These are phyloP conservation scores for Bemisia tabaci DNA, from an alignment of 1,140 invertebrate species.

Conservation along the genomic window DNA sequence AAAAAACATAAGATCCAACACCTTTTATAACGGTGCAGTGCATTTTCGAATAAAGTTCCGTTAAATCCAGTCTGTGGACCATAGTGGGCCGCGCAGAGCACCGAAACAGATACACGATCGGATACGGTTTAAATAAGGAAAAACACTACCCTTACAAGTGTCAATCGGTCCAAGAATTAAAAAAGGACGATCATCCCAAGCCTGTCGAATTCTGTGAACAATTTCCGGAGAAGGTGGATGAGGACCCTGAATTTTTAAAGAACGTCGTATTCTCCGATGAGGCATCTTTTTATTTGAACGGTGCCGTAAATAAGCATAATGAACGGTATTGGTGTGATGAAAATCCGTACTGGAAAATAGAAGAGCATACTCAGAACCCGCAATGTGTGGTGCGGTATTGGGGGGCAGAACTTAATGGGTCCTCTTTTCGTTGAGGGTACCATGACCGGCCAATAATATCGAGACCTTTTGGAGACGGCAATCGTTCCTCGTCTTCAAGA, in stretches of 20 bases:
- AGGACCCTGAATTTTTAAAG: not conserved
- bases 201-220: not conserved
- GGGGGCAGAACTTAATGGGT: constrained; percentile 21
- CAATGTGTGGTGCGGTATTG: constrained; percentile 10
- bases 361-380: constrained; percentile 11
- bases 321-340: not conserved
- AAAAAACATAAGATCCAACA: too few relatives aligned
- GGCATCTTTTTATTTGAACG: constrained; percentile 23
- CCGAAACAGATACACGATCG: too few relatives aligned
- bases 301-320: constrained; percentile 26
- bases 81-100: too few relatives aligned
- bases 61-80: too few relatives aligned
- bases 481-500: too few relatives aligned
- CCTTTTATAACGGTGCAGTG: too few relatives aligned
- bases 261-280: constrained; percentile 20
- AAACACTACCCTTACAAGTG: not conserved
- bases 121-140: too few relatives aligned
- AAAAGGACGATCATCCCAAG: not conserved
- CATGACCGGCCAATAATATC: too few relatives aligned
- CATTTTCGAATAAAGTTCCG: too few relatives aligned
- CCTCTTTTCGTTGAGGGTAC: constrained; percentile 29
- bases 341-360: not conserved
- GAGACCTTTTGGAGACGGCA: too few relatives aligned
- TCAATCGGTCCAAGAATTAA: not conserved
- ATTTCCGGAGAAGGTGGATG: not conserved